Evolutionary conservation across 2,888 invertebrate species (phyloP), one percentile per base, ranked within the genome.

Genomic region (Folsomia candida): DNA sequence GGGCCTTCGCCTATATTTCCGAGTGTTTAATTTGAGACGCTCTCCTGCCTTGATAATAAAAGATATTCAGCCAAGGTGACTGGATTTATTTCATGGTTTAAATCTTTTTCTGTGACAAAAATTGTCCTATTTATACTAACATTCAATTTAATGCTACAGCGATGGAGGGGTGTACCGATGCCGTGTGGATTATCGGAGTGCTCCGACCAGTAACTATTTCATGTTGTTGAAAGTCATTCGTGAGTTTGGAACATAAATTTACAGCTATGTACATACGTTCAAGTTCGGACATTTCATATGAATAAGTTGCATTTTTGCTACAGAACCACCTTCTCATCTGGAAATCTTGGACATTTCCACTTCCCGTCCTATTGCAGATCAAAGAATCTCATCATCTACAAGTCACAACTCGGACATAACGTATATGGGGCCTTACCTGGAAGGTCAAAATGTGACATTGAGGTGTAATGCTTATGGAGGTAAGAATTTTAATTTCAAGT

Each of bases 221-320:
- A 90, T 93, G 81, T 93, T 93, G 82, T 87, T 94, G 80, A 93
- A 92, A 80, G 89, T 95, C 82, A 90, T 94, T 81, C 93, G 94
- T 94, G 84, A 88, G 90, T 86, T 63, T 60, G 26, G 60, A 57
- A 9, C 25, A 14, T 9, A 20, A 51, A 2, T 2, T 2, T 11
- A 64, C 11, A 62, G 18, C 9, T 47, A 11, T 47, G 47, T 47
- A 47, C 47, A 47, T 47, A 47, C 47, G 18, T 9, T 47, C 9
- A 9, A 47, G 18, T 47, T 11, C 9, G 9, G 9, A 47, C 47
- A 47, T 47, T 47, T 9, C 47, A 47, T n/a, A 47, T 18, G 18
- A 11, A 47, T 47, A 47, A 47, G 9, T 60, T 47, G 47, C 9
- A 11, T 47, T 47, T 47, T 11, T 47, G 47, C 61, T 73, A 51